Evolutionary conservation across 2,797 vertebrate species (phyloP), one percentile per base, ranked within the genome.

Genomic region (Aldrovandia affinis): DNA sequence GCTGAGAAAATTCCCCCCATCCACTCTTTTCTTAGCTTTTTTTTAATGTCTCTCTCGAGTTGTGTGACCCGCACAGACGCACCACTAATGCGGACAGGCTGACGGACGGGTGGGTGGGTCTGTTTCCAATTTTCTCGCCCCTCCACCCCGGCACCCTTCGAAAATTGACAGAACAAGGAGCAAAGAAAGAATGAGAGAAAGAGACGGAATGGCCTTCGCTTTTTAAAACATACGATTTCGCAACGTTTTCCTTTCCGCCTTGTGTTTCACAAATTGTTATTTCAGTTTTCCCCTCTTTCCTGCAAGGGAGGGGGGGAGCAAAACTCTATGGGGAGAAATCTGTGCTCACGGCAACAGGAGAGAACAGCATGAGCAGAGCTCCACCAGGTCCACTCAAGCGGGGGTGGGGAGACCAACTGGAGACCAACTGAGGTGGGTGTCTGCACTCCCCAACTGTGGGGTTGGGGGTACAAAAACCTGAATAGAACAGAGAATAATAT

Each of bases 41-140:
- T 42, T 44, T 18, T 42, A 9, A 6, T 78, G 10, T 42, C 75
- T 42, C 36, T 81, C 80, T 39, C 70, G 39, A 44, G 22, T 36
- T 59, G 30, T 63, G 42, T 55, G 47, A 78, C 47, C 90, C 79
- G 0, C 80, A 87, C 86, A 91, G 92, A 91, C 89, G 87, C 91
- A 47, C 33, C 8, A 30, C 55, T n/a, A 65, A 4, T 20, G 22
- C 25, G 10, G 77, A 47, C 78, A 83, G 89, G 84, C 93, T 93
- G 93, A 95, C 92, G 94, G 93, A 95, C 92, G 70, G 77, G 92
- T 93, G 93, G 93, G 93, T 92, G 93, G 92, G 90, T 96, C 94
- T 95, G 95, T 93, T 95, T 95, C 93, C 94, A 95, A 95, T 95
- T 94, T 94, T 94, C 91, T 94, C 93, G 93, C 92, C 92, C 80